Base-by-base conservation (phyloP, 2,888 invertebrate species). In the Andrena camellia region DNA sequence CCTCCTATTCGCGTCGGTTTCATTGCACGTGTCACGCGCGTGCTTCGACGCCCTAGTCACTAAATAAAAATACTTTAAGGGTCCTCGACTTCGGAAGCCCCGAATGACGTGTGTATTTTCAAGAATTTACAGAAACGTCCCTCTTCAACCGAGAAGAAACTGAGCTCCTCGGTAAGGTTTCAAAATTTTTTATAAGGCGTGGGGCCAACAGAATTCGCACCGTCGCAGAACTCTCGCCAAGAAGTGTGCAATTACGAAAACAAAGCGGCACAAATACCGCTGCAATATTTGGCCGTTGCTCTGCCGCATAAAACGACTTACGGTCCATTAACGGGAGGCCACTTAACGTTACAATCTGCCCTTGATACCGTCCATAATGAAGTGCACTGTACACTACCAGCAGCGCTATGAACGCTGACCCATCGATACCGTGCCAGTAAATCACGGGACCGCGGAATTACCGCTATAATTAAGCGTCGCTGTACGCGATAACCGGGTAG, bases 341-440 rank as follows among this genome's bases (percentile, higher is more conserved):
- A 69, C 73, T 81, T 80, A 73, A 70, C 75, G 59, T 79, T 57
- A 42, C 75, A 81, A 76, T 76, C 67, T 68, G 81, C 62, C 67
- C 82, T 83, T 72, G 82, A 68, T 71, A 69, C 59, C 42, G 66
- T 83, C 68, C 70, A 72, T 68, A 83, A 83, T 68, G 59, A 71
- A 82, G 68, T 52, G 29, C 67, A 42, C 42, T 68, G 50, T 67
- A 59, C 63, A 17, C 60, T 57, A 60, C 50, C 60, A 60, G 48
- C 8, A 42, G 4, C 6, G n/a, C 52, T 42, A 52, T 7, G 60
- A 31, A 67, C 13, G 20, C 31, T 31, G 60, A 52, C 71, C 50
- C 60, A 73, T 80, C 81, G 68, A 73, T 81, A 74, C 35, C 8
- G 13, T 20, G n/a, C 33, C 48, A 59, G 74, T 81, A 68, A 81